Evolutionary conservation across 2,113 vertebrate species (phyloP), one percentile per base, ranked within the genome.

Genomic region (Vireo altiloquus): DNA sequence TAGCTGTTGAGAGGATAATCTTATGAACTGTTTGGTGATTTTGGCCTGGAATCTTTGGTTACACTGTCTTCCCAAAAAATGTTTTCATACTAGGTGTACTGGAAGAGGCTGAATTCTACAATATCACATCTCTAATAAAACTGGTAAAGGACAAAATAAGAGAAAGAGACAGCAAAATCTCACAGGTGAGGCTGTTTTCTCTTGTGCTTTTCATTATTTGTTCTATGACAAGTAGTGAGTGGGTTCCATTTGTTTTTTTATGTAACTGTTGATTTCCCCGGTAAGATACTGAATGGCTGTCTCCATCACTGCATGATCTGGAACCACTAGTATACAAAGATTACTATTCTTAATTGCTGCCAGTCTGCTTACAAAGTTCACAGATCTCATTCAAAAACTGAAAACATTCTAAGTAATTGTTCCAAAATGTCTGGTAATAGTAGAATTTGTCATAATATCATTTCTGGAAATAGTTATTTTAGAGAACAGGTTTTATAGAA

Each of bases 31-130:
- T 2, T 15, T 15, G 42, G 30, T 82, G 42, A 37, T 42, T 88
- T 94, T 93, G 60, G 31, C 28, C 10, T 75, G 25, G 11, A 90
- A 31, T 77, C n/a, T 78, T 83, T 75, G 74, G 30, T 94, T 90
- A 78, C 7, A 8, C 52, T 85, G 17, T 59, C 33, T 89, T 69
- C 72, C 30, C 4, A 22, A 91, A 89, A 57, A 49, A 47, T 79
- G 15, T 91, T 94, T 63, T 95, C 25, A 4, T 91, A 66, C 61
- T 74, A 99, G 99, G 99, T 80, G 99, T 99, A 63, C 97, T 99
- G 88, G 99, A 99, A 95, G 99, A 99, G 98, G 99, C 99, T 1
- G 99, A 99, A 94, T 99, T 99, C 97, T 99, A 99, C 97, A 99
- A 99, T 97, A 99, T 99, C 98, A 99, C 99, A 96, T 99, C 99